These are phyloP conservation scores for Hypselothyrea guttata DNA, from an alignment of 2,888 invertebrate species.

Conservation along the genomic window DNA sequence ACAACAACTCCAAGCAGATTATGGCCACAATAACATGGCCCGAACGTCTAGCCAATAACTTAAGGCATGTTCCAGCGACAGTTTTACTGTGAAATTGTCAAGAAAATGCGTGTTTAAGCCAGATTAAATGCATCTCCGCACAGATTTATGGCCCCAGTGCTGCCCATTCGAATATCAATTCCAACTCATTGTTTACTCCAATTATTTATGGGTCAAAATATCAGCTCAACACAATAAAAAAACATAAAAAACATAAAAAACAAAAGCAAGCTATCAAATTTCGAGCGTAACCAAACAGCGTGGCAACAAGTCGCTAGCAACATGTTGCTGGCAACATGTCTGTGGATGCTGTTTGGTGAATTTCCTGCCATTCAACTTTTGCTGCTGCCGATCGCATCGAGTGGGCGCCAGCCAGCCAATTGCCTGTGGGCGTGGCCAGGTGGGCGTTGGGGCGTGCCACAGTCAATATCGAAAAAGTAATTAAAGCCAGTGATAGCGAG, in stretches of 20 bases:
- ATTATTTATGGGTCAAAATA: conserved; percentile 68
- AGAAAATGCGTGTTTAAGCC: conserved; percentile 77
- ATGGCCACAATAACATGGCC: background rate
- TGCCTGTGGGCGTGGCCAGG: conserved; percentile 57
- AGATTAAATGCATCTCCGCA: conserved; percentile 66
- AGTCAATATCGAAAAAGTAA: conserved; percentile 69
- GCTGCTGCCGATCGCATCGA: conserved; percentile 45
- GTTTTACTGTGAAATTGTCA: conserved; percentile 75
- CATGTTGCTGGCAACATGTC: conserved; percentile 28
- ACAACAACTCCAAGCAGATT: conserved; percentile 6
- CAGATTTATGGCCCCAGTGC: conserved; percentile 60
- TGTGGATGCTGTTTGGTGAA: conserved; percentile 52
- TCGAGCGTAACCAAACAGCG: conserved; percentile 26
- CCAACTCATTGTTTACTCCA: conserved; percentile 62
- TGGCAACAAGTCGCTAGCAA: conserved; percentile 23
- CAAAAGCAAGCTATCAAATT: conserved; percentile 56
- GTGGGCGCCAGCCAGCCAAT: conserved; percentile 36
- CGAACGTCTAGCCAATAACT: conserved; percentile 7
- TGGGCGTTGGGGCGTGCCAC: conserved; percentile 35
- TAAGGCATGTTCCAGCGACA: conserved; percentile 41
- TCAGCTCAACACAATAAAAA: conserved; percentile 31
- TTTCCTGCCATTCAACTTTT: conserved; percentile 14
- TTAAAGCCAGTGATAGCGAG: conserved; percentile 57
- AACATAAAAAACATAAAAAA: too few relatives aligned
- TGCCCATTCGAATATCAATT: conserved; percentile 41